Evolutionary conservation across 2,797 vertebrate genomes (phyloP).

Genomic region (Podargus strigoides): DNA sequence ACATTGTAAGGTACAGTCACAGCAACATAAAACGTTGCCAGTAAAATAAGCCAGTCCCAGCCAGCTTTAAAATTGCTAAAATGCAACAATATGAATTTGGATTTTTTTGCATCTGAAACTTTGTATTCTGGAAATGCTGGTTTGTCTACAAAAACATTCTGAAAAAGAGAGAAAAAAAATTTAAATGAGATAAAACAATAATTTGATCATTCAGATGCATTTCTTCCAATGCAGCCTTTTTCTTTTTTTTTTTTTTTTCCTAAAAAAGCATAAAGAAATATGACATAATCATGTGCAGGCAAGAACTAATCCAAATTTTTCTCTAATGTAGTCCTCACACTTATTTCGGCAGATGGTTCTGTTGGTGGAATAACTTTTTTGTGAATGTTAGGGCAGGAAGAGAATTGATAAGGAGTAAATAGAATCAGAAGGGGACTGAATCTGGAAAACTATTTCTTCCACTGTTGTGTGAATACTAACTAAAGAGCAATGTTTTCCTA

Average conservation of each 20-base stretch:
- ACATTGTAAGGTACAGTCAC: conserved; percentile 98
- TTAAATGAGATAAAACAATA: not conserved
- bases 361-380: not conserved
- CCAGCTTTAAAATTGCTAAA: conserved; percentile 97
- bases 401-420: not conserved
- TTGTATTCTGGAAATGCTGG: conserved; percentile 97
- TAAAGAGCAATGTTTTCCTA: not conserved
- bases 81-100: conserved; percentile 95
- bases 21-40: conserved; percentile 97
- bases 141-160: conserved; percentile 96
- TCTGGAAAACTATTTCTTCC: not conserved
- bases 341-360: not conserved
- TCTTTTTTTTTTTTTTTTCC: not conserved
- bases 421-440: not conserved
- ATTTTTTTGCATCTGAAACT: conserved; percentile 96
- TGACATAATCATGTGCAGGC: not conserved
- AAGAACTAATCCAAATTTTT: not conserved
- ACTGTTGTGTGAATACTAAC: not conserved
- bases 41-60: conserved; percentile 97
- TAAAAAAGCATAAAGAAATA: not conserved
- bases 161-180: conserved; percentile 54
- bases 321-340: not conserved
- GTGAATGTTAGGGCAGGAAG: not conserved
- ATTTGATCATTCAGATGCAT: not conserved
- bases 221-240: not conserved